Evolutionary conservation across 2,113 vertebrate genomes (phyloP).

Genomic region (Cisticola juncidis): DNA sequence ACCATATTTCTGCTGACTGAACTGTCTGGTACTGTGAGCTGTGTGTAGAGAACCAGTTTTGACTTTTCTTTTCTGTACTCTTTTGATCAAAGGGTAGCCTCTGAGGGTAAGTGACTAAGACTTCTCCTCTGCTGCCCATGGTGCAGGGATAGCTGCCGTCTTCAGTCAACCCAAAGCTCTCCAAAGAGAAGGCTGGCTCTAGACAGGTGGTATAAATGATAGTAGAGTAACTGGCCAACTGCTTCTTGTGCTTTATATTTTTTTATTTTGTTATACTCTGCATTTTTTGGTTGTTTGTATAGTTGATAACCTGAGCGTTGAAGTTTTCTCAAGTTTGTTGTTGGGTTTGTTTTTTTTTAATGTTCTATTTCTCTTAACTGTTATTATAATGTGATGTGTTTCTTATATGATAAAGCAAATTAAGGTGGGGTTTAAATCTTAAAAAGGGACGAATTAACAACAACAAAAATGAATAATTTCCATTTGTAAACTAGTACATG

Average conservation of each 20-base stretch:
- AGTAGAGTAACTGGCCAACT: conserved; percentile 79
- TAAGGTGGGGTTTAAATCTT: conserved; percentile 3
- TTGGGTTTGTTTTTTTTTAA: not conserved
- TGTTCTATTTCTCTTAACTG: conserved; percentile 34
- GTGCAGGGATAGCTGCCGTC: conserved; percentile 87
- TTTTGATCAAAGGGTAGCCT: conserved; percentile 89
- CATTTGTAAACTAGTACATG: not conserved
- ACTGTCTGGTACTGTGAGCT: conserved; percentile 82
- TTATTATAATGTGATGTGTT: conserved; percentile 8
- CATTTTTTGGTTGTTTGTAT: conserved; percentile 61
- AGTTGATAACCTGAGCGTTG: conserved; percentile 41
- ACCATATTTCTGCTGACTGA: conserved; percentile 79
- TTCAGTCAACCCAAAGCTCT: conserved; percentile 84
- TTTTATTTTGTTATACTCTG: conserved; percentile 40
- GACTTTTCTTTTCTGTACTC: conserved; percentile 89
- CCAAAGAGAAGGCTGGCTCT: conserved; percentile 83
- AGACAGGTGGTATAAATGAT: conserved; percentile 81
- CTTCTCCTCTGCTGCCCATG: conserved; percentile 87
- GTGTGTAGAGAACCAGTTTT: conserved; percentile 82
- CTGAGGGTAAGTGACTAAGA: conserved; percentile 91
- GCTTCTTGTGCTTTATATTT: conserved; percentile 71
- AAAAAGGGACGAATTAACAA: not conserved
- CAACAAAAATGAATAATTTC: not conserved
- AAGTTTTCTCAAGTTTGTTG: no score
- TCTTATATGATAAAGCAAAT: not conserved